Evolutionary conservation across 2,888 invertebrate species (phyloP), one percentile per base, ranked within the genome.

Genomic region (Eupithecia dodoneata): DNA sequence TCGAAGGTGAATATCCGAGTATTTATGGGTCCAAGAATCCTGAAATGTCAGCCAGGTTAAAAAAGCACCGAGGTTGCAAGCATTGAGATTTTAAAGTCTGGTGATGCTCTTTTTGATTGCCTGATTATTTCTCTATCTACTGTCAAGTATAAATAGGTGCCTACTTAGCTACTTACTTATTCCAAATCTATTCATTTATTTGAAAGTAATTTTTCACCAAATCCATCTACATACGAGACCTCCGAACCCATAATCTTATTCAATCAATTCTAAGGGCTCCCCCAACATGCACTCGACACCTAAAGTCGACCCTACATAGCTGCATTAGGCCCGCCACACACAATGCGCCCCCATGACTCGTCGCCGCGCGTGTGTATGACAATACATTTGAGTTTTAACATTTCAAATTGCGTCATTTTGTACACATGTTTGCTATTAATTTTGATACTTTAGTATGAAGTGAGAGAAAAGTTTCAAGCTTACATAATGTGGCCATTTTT

Each of bases 301-400:
- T 66, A 66, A 42, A 66, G 66, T 30, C 66, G 15, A 66, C 66
- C 66, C 66, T 42, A 66, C 42, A 66, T 30, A 63, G 63, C 63
- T 63, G 90, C 90, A 92, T 91, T 91, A 89, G 87, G 82, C 79
- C 84, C 88, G 87, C 84, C 83, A 82, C 83, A 81, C 81, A 89
- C 89, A 89, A 85, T 86, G 82, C 83, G 79, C 84, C 86, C 86
- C 82, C 80, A 85, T 81, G 76, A 72, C 72, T 75, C 67, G 52
- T 45, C 76, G 81, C 71, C 76, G 81, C 71, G 81, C 80, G 83
- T 84, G 84, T 76, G 63, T 67, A 71, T 83, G 85, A 85, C 84
- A 83, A 81, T 82, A 79, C 81, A 81, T 84, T 82, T 77, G 81
- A 66, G 42, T 66, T 15, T 42, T 66, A 66, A 66, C 66, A 66